Percentiles rank a stretch among this genome's conserved stretches.
These are phyloP conservation scores for Corythornis vintsioides DNA, from an alignment of 2,113 vertebrate genomes.

Conservation along the genomic window DNA sequence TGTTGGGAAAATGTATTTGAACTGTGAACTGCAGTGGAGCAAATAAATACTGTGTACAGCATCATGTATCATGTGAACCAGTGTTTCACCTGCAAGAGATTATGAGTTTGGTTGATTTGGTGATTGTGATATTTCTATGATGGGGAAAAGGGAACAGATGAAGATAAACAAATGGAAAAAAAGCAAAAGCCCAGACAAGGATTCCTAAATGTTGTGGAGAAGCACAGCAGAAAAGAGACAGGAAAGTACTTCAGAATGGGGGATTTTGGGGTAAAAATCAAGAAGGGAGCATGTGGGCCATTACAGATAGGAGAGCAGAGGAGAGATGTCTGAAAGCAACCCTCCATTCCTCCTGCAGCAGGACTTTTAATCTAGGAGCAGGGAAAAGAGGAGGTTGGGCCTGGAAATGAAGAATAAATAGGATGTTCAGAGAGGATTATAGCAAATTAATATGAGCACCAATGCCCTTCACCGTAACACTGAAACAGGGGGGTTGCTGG, in stretches of 20 bases:
- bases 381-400: not conserved
- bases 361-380: not conserved
- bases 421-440: not conserved
- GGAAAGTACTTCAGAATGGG: not conserved
- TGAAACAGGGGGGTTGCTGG: not conserved
- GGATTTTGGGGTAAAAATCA: not conserved
- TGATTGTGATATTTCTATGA: not conserved
- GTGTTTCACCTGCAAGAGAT: not conserved
- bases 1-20: slow-evolving; percentile 69
- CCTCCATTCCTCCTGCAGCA: not conserved
- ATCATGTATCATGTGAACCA: not conserved
- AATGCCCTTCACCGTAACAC: not conserved
- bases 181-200: not conserved
- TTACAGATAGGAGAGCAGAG: not conserved
- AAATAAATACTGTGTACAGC: slow-evolving; percentile 74
- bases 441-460: not conserved
- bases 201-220: not conserved
- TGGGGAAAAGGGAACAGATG: not conserved
- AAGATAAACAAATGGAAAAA: not conserved
- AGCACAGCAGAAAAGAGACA: not conserved
- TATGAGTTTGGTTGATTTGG: not conserved
- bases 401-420: not conserved
- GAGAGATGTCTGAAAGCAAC: not conserved
- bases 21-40: slow-evolving; percentile 69
- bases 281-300: not conserved